These are phyloP conservation scores for Trissonchulus sp. DNA, from an alignment of 2,888 invertebrate species.

Conservation along the genomic window DNA sequence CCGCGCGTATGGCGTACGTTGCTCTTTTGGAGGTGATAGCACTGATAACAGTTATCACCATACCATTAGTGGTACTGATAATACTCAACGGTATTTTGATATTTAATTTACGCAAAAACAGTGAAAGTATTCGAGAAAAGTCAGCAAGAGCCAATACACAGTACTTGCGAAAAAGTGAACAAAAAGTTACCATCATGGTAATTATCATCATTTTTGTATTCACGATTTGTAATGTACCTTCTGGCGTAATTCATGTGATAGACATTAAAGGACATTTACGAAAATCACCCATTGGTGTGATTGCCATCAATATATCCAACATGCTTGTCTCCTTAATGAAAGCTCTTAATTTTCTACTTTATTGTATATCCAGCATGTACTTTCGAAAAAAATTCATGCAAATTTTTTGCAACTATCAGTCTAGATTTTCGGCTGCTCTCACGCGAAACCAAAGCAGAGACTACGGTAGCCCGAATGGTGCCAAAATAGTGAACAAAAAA, in stretches of 20 bases:
- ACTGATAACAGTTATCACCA: background rate
- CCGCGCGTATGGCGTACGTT: background rate
- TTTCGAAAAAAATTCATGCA: background rate
- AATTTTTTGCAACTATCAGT: background rate
- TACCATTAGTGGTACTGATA: background rate
- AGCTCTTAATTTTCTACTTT: constrained; percentile 11
- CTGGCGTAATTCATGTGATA: background rate
- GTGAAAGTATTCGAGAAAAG: background rate
- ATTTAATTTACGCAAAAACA: background rate
- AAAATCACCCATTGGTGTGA: background rate
- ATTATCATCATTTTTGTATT: background rate
- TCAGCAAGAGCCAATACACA: background rate
- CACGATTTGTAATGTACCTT: background rate
- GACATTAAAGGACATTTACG: background rate
- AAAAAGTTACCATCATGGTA: background rate
- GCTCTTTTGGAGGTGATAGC: background rate
- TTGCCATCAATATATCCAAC: background rate
- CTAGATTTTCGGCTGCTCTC: too few species aligned
- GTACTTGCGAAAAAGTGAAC: background rate
- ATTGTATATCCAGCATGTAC: constrained; percentile 1
- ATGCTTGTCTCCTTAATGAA: background rate
- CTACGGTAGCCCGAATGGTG: too few species aligned
- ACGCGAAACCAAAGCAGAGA: too few species aligned
- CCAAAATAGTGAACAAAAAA: too few species aligned
- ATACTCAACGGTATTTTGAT: background rate